These are phyloP conservation scores for Tympanuchus pallidicinctus DNA, from an alignment of 2,113 vertebrate species.

Conservation along the genomic window DNA sequence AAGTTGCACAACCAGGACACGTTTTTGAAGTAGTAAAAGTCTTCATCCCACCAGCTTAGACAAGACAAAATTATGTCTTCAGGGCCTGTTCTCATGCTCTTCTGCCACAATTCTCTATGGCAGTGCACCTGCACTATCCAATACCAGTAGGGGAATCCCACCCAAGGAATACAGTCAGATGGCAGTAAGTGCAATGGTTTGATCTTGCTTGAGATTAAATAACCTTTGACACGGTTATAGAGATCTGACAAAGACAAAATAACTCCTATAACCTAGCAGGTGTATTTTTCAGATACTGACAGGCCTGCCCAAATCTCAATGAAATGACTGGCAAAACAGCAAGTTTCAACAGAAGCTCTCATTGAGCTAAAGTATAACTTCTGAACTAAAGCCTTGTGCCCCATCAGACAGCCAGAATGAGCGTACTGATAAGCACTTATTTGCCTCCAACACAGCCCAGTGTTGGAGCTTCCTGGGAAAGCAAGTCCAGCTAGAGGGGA, in stretches of 20 bases:
- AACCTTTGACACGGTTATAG: not conserved
- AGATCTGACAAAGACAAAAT: not conserved
- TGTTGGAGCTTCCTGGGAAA: not conserved
- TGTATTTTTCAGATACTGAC: not conserved
- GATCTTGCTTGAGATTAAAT: not conserved
- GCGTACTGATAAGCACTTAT: not conserved
- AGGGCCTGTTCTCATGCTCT: not conserved
- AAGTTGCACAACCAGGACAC: not conserved
- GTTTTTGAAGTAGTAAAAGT: not conserved
- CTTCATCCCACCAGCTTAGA: not conserved
- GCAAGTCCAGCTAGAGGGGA: not conserved
- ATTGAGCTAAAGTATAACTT: not conserved
- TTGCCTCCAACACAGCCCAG: not conserved
- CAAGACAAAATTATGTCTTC: not conserved
- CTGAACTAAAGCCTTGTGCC: not conserved
- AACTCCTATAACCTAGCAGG: not conserved
- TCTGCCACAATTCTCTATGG: not conserved
- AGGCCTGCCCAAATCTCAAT: not conserved
- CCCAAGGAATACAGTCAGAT: not conserved
- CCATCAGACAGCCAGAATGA: not conserved
- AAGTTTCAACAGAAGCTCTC: not conserved
- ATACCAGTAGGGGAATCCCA: not conserved
- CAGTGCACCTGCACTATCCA: not conserved
- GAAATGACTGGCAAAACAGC: not conserved
- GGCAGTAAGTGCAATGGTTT: not conserved